Evolutionary conservation across 2,888 invertebrate species (phyloP).

Genomic region (Meliscaeva auricollis): DNA sequence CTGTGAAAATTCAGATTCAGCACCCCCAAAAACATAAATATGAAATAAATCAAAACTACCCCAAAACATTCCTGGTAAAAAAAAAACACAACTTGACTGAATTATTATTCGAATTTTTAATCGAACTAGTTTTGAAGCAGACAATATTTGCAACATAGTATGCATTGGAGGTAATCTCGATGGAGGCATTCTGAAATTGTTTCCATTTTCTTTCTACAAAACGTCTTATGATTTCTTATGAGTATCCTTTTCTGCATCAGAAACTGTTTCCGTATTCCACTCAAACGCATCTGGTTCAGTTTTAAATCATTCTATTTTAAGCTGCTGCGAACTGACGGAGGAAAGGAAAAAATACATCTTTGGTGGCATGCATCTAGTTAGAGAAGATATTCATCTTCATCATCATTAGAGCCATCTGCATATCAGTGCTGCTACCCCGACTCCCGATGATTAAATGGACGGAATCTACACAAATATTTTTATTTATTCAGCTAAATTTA

Average conservation of each 20-base stretch:
- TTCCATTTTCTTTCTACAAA: too few relatives aligned
- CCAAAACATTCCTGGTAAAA: too few relatives aligned
- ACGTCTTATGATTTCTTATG: too few relatives aligned
- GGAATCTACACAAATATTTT: slow-evolving; percentile 47
- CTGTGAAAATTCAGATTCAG: too few relatives aligned
- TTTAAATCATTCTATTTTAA: slow-evolving; percentile 50
- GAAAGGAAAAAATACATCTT: slow-evolving; percentile 35
- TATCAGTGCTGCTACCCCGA: slow-evolving; percentile 35
- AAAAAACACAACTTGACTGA: too few relatives aligned
- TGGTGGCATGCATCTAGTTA: slow-evolving; percentile 71
- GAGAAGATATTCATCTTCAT: slow-evolving; percentile 68
- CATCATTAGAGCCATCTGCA: slow-evolving; percentile 67
- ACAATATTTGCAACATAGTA: too few relatives aligned
- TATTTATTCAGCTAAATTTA: slow-evolving; percentile 5
- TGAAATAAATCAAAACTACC: too few relatives aligned
- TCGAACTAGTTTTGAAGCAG: too few relatives aligned
- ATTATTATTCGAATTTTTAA: too few relatives aligned
- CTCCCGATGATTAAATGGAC: slow-evolving; percentile 64
- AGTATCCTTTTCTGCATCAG: slow-evolving; percentile 22
- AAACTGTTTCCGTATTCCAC: slow-evolving; percentile 26
- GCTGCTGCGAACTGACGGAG: neutral
- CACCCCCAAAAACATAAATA: too few relatives aligned
- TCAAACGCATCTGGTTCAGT: slow-evolving; percentile 55
- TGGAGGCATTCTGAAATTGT: too few relatives aligned
- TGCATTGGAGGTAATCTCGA: too few relatives aligned